phyloP scores from a whole-genome alignment of 2,113 vertebrate genomes.

The Cheirogaleus medius region DNA sequence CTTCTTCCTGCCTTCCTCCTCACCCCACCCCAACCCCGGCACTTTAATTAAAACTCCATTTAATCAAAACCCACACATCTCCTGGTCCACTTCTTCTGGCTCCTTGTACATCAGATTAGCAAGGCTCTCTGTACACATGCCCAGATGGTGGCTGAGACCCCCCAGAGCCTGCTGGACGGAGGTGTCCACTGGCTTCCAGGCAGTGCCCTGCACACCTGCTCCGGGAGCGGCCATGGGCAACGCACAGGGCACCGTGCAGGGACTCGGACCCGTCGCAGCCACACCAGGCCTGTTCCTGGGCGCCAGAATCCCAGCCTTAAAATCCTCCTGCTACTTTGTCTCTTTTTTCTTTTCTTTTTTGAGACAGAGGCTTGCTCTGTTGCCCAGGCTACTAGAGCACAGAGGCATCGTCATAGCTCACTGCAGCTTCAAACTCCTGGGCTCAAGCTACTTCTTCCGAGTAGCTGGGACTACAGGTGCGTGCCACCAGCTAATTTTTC shows the following conservation, averaged over 20 bases:
- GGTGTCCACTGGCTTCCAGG: background rate
- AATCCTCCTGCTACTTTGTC: background rate
- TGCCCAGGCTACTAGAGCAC: too few species aligned
- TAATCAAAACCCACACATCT: background rate
- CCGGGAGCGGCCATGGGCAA: background rate
- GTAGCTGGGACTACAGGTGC: too few species aligned
- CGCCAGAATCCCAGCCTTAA: background rate
- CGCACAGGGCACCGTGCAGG: accelerated
- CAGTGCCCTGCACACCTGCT: background rate
- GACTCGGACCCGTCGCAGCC: background rate
- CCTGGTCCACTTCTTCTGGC: background rate
- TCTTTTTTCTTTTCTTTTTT: too few species aligned
- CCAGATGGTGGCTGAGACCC: background rate
- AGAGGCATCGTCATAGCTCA: too few species aligned
- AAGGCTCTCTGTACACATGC: background rate
- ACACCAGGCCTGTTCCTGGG: background rate
- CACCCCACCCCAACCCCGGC: background rate
- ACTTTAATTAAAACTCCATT: slow-evolving; percentile 44
- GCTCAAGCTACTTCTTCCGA: too few species aligned
- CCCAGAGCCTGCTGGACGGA: background rate
- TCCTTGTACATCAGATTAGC: background rate
- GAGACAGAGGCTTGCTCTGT: too few species aligned
- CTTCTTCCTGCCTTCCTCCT: background rate
- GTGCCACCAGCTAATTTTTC: too few species aligned
- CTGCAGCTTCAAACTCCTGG: too few species aligned